Evolutionary conservation across 1,140 invertebrate species (phyloP).

Genomic region (Drosophila yakuba): DNA sequence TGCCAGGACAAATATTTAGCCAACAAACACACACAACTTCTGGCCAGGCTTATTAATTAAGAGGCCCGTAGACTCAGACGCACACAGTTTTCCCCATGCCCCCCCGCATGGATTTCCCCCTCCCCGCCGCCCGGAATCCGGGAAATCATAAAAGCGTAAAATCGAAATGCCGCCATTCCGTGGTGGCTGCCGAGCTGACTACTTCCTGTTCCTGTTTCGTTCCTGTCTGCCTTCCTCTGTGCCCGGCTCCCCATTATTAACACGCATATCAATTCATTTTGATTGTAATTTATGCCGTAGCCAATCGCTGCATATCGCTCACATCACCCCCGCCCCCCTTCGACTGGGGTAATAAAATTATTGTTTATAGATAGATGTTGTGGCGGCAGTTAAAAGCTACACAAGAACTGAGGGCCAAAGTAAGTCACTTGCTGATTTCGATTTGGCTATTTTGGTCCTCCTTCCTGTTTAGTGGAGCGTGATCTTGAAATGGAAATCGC

Average conservation of each 20-base stretch:
- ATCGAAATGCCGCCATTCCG: conserved; percentile 77
- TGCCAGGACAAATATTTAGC: conserved; percentile 78
- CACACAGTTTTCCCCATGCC: conserved; percentile 15
- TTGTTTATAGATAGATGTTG: conserved; percentile 76
- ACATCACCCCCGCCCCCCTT: conserved; percentile 48
- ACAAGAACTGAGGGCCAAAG: conserved; percentile 23
- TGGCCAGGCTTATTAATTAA: conserved; percentile 75
- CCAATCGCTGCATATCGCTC: conserved; percentile 81
- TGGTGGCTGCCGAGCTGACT: conserved; percentile 69
- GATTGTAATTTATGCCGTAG: conserved; percentile 81
- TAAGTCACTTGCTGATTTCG: conserved; percentile 50
- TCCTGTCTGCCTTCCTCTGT: conserved; percentile 4
- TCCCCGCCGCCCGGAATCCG: conserved; percentile 49
- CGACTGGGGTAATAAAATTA: conserved; percentile 69
- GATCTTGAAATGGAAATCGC: conserved; percentile 40
- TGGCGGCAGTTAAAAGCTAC: conserved; percentile 73
- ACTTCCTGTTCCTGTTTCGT: conserved; percentile 53
- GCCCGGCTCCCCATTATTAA: conserved; percentile 63
- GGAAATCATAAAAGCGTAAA: conserved; percentile 82
- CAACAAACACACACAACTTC: conserved; percentile 55
- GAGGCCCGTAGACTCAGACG: conserved; percentile 37
- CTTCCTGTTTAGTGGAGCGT: conserved; percentile 51
- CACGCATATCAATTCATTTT: conserved; percentile 83
- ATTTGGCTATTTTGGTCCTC: conserved; percentile 41
- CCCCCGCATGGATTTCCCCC: not conserved